Evolutionary conservation across 2,888 invertebrate species (phyloP), one percentile per base, ranked within the genome.

Genomic region (Syrista parreyssii): DNA sequence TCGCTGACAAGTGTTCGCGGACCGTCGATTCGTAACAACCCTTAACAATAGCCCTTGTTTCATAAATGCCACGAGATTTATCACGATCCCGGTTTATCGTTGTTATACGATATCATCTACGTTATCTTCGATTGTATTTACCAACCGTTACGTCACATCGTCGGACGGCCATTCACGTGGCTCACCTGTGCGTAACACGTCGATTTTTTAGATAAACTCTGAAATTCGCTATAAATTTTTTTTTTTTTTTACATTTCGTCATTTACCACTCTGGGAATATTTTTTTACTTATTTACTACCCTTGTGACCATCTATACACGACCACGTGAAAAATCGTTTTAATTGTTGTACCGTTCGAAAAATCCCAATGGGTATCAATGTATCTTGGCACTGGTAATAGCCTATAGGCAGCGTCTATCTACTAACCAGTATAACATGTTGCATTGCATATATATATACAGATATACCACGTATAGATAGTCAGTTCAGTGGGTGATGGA

Each of bases 401-500:
- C 55, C 55, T 9, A 9, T 55, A 55, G 55, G 55, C 23, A 23
- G 23, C 55, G 55, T 9, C 55, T 55, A 23, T 9, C 55, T 55
- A 55, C 55, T 55, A 55, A 23, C 55, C 55, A 55, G 55, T 55
- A 55, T 34, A 34, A 34, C 34, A 34, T 55, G 0, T 2, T 55
- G 36, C 34, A 36, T 15, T 40, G 12, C 23, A 77, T 40, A 12
- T 23, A 68, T 36, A 35, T 35, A 36, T 40, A 55, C 34, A 30
- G 31, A 12, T 73, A 68, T 76, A 74, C 55, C 11, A 68, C 75
- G 34, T 75, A 71, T 76, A 77, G 71, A 74, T 75, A 68, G 73
- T 68, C 69, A 76, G 85, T 83, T 85, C 85, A 83, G 81, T 85
- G 83, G 85, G 83, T 89, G 88, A 88, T 88, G 86, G 87, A 89